Base-by-base conservation (phyloP, 2,113 vertebrate species). In the Tauraco erythrolophus region DNA sequence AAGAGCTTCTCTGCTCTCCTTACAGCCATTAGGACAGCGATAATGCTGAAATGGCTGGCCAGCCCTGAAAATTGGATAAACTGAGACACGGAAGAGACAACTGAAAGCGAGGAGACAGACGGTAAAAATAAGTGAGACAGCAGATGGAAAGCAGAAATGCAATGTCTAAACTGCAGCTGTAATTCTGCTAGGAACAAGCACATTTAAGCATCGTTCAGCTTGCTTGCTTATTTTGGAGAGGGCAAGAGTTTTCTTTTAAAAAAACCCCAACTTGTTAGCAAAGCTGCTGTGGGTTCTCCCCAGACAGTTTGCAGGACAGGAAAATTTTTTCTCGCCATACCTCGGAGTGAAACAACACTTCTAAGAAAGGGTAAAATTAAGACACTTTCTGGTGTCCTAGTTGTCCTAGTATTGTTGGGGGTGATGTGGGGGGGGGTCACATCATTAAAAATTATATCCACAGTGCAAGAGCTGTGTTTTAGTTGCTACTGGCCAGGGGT, bases 121-220 rank as follows among this genome's bases (percentile, higher is more conserved):
- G 56, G 70, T 56, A 96, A 96, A 96, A 95, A 61, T 69, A 91
- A 94, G 74, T 61, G 89, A 94, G 81, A 88, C 81, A 91, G 91
- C 78, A 92, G 95, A 97, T 76, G 89, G 87, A 79, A 97, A 85
- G 54, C 74, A 96, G 84, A 96, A 95, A 96, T 58, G 53, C 41
- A 74, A 25, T 81, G 53, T 80, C 91, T 85, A 86, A 96, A 58
- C 65, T 94, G 82, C 81, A 94, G 82, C 71, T 97, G 69, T 78
- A 94, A 84, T 89, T 87, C 80, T 76, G 83, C 69, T 76, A 79
- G 61, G 45, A 94, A 79, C 41, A 82, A 53, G 74, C 77, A 82
- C 1, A 4, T 89, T 84, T 56, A 84, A 91, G 70, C 1, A 0
- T 18, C 69, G 54, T 39, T 92, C 14, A 1, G n/a, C 62, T 88